Conservation (phyloP, 2,113 vertebrate species). For the Peromyscus polionotus region DNA sequence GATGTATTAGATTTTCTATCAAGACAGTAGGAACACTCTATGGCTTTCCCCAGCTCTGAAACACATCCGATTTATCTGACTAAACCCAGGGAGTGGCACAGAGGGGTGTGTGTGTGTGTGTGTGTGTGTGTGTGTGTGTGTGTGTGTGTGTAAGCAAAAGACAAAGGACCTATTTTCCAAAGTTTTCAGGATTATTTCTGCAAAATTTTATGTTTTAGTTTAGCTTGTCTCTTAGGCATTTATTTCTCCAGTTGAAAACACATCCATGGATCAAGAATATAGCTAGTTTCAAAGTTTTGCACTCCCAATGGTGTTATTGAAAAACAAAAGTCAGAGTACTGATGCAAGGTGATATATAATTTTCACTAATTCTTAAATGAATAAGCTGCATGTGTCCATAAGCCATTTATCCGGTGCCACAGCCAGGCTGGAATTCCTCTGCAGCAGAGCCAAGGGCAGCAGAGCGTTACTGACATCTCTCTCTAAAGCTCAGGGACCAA, state of each 20-base stretch:
- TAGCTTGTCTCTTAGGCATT: neutral
- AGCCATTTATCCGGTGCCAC: neutral
- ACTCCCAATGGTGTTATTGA: neutral
- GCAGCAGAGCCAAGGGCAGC: neutral
- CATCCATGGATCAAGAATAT: neutral
- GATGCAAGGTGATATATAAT: neutral
- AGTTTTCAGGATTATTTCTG: conserved; percentile 40
- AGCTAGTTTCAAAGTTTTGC: neutral
- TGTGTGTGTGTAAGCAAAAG: neutral
- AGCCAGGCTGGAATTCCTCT: neutral
- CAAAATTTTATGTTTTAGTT: conserved; percentile 34
- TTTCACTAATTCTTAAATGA: conserved; percentile 7
- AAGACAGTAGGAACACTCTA: conserved; percentile 50
- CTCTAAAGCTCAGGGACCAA: neutral
- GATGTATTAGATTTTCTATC: conserved; percentile 33
- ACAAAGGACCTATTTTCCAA: neutral
- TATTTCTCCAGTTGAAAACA: conserved; percentile 40
- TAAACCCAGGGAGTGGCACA: conserved; percentile 8
- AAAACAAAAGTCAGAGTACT: neutral
- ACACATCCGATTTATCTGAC: conserved; percentile 14
- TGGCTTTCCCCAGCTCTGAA: conserved; percentile 42
- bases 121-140: no score
- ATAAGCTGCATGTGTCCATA: neutral
- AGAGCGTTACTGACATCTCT: conserved; percentile 59
- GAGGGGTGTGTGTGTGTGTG: no score